Percentiles rank a stretch among this genome's conserved stretches.
Conservation (phyloP, 2,888 invertebrate species). For the Gerosis bhagava region DNA sequence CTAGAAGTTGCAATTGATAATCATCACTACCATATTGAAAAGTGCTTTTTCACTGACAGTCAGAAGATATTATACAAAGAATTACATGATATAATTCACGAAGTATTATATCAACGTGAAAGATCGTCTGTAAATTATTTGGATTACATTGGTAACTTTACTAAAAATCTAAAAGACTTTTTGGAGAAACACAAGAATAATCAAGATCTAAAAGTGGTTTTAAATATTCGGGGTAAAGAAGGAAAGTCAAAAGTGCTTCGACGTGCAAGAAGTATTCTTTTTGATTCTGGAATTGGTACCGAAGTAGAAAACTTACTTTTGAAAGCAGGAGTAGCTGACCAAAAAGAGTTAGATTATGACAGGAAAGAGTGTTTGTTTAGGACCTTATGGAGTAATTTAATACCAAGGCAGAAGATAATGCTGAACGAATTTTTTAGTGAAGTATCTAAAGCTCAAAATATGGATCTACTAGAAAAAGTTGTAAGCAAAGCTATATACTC, state of each 20-base stretch:
- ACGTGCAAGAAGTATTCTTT: no score
- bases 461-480: conserved; percentile 8
- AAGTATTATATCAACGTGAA: no score
- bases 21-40: conserved; percentile 4
- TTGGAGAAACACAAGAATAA: conserved; percentile 7
- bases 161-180: conserved; percentile 11
- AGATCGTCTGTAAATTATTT: no score
- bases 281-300: no score
- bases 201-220: conserved; percentile 6
- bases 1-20: conserved; percentile 10
- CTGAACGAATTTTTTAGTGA: conserved; percentile 6
- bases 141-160: conserved; percentile 5
- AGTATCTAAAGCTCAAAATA: conserved; percentile 4
- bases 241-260: conserved; percentile 9
- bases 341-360: conserved; percentile 6
- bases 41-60: conserved; percentile 8
- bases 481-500: conserved; percentile 9
- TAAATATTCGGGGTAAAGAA: conserved; percentile 8
- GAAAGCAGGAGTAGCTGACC: conserved; percentile 14
- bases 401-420: conserved; percentile 2
- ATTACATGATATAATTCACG: no score
- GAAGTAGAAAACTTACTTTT: conserved; percentile 8
- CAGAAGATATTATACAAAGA: conserved; percentile 6
- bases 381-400: no score
- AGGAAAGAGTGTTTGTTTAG: no score